A percentile compares a stretch with the other conserved stretches of the same genome.
Evolutionary conservation across 92 coral and sea anemone genomes (phyloP).

Genomic region (Porites rus): DNA sequence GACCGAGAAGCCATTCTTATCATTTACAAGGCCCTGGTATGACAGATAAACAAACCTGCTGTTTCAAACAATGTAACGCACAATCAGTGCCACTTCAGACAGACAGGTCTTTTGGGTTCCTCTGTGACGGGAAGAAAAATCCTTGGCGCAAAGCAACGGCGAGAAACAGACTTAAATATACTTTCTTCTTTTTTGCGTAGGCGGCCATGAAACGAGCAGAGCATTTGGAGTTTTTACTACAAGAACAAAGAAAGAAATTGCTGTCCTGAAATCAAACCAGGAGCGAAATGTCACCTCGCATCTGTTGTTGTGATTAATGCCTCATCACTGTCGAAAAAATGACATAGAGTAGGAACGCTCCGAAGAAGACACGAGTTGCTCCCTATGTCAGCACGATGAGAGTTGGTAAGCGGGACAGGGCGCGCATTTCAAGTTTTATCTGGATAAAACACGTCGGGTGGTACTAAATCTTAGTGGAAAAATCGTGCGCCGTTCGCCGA

Average conservation of each 20-base stretch:
- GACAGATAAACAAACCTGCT: background rate
- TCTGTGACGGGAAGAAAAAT: background rate
- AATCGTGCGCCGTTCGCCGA: too few species aligned
- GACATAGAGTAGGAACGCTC: background rate
- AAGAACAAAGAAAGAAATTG: slow-evolving; percentile 94
- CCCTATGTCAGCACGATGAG: background rate
- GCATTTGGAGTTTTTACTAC: slow-evolving; percentile 93
- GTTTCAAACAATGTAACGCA: background rate
- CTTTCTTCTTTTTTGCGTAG: slow-evolving; percentile 52
- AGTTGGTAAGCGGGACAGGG: background rate
- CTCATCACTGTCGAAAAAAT: background rate
- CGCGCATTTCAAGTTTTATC: too few species aligned
- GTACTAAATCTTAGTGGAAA: too few species aligned
- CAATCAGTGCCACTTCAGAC: too few species aligned
- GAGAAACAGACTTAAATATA: background rate
- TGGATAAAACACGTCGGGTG: too few species aligned
- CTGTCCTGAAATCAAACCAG: slow-evolving; percentile 33
- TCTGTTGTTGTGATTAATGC: background rate
- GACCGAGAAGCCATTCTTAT: too few species aligned
- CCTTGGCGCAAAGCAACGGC: background rate
- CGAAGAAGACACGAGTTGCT: background rate
- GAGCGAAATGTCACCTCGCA: background rate
- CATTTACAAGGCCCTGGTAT: too few species aligned
- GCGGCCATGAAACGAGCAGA: slow-evolving; percentile 98
- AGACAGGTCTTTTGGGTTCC: background rate